Evolutionary conservation across 2,113 vertebrate genomes (phyloP), one percentile per base, ranked within the genome.

Genomic region (Tupaia chinensis): DNA sequence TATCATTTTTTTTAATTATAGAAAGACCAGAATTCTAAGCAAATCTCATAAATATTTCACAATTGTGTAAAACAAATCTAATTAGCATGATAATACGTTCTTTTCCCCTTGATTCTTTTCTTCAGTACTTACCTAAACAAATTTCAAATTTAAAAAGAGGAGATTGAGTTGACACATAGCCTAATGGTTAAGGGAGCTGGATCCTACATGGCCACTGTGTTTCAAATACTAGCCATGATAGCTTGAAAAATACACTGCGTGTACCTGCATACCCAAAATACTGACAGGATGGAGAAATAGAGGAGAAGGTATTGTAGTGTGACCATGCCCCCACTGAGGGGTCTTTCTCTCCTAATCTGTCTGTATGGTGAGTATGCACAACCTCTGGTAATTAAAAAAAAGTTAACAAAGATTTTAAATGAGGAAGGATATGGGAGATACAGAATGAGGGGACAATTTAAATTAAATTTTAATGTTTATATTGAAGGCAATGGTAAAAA

Each of bases 81-180:
- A 56, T 66, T 77, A 72, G 83, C 27, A 91, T 3, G 44, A 54
- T 86, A 83, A 66, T 54, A 8, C 19, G 9, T 9, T 69, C 60
- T 66, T 32, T 11, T 44, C 14, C 58, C 14, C 61, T 20, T 87
- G 53, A 23, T 76, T 66, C 56, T 81, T 81, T 66, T 65, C 53
- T 78, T 44, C 44, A 22, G 6, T 90, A 29, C 19, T 94, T 84
- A 81, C 14, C 11, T 58, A 87, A 89, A 94, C 11, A 92, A 70
- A 80, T 88, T 88, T 34, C 12, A 81, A 7, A 7, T 81, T 95
- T 92, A 81, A 73, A 91, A 91, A 89, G 17, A 53, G 44, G 90
- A 88, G 70, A 81, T 79, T 82, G 44, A 60, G 69, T 44, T 44
- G 44, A 44, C 44, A 44, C 44, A 44, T 44, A 44, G 44, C 44